Evolutionary conservation across 1,140 invertebrate genomes (phyloP), one percentile per base, ranked within the genome.

Genomic region (Zaprionus kolodkinae): DNA sequence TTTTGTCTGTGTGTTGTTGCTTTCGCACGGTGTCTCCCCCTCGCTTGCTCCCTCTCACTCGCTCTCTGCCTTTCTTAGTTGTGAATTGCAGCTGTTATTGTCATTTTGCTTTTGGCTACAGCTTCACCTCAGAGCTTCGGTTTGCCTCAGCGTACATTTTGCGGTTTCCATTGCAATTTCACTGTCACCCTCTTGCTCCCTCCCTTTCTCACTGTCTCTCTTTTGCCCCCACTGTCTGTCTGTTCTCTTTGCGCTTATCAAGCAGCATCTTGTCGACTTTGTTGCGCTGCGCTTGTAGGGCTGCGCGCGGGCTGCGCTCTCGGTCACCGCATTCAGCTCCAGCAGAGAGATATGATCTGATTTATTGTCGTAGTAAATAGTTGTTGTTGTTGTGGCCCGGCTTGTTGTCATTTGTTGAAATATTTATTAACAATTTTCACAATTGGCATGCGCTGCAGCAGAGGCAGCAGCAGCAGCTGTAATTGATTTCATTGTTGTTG

Each of bases 401-500:
- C 84, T 79, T 73, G 72, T 81, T 89, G 78, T 81, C 81, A 72
- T 62, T 87, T 89, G 81, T 66, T 81, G 69, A 89, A 90, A 89
- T 89, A 89, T 90, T 89, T 90, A 89, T 90, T 89, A 81, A 89
- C 86, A 81, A 89, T 90, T 89, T 89, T 89, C 86, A 81, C 84
- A 89, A 89, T 85, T 81, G 85, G 43, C 86, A 85, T 85, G 89
- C 81, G 71, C 9, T 21, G 45, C 21, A 21, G 21, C 21, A 21
- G 21, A 21, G 21, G 21, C 27, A 30, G 27, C 27, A 3, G 27
- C 27, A 21, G 21, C 56, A 83, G 76, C 65, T 50, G 57, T 66
- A 77, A 78, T 85, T 84, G 71, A 81, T 72, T 81, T 66, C 66
- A 75, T 82, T 69, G 65, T 61, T 71, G 72, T 55, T 63, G 56